These are phyloP conservation scores for Tenthredo livida DNA, from an alignment of 2,888 invertebrate species.

Conservation along the genomic window DNA sequence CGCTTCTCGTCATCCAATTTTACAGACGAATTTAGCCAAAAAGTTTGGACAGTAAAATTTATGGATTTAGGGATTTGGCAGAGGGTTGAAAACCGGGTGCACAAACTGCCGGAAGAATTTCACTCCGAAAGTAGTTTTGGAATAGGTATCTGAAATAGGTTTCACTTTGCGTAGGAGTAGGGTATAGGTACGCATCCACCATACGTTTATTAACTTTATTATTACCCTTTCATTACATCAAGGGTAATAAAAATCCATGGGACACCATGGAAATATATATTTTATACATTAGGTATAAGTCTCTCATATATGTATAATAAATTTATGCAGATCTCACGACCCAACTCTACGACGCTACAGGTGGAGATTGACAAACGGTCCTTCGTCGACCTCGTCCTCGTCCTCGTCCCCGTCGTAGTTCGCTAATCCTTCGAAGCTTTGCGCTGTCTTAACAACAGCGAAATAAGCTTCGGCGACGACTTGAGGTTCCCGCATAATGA, in stretches of 20 bases:
- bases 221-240: background rate
- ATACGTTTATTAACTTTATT: background rate
- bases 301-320: too few species aligned
- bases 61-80: background rate
- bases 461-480: background rate
- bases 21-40: background rate
- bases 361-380: slow-evolving; percentile 28
- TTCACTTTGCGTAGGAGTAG: background rate
- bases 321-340: background rate
- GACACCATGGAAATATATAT: background rate
- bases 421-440: slow-evolving; percentile 30
- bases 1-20: background rate
- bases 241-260: background rate
- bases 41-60: slow-evolving; percentile 4
- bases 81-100: background rate
- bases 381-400: background rate
- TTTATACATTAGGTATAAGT: too few species aligned
- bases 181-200: background rate
- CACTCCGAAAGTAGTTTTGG: background rate
- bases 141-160: background rate
- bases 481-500: background rate
- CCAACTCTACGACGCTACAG: background rate
- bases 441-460: slow-evolving; percentile 15
- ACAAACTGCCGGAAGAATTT: background rate
- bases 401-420: slow-evolving; percentile 3